A percentile compares a stretch with the other conserved stretches of the same genome.
Conservation (phyloP, 1,140 invertebrate species). For the Latrodectus geometricus region DNA sequence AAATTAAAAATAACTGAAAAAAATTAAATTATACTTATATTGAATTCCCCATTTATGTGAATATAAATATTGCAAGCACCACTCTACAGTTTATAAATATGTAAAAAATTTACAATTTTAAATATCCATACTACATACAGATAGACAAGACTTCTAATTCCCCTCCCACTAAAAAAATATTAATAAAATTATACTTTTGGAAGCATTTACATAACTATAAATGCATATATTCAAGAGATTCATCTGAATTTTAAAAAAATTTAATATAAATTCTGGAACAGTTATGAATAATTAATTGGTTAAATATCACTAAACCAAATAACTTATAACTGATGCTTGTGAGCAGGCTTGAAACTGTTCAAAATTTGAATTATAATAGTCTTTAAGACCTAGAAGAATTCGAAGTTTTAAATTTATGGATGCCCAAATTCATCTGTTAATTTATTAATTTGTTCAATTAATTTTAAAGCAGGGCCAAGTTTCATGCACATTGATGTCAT, state of each 20-base stretch:
- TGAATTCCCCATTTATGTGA: too few species aligned
- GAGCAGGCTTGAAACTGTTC: too few species aligned
- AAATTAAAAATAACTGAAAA: background rate
- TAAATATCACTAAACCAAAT: background rate
- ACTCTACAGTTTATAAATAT: background rate
- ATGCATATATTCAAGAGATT: background rate
- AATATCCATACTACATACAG: background rate
- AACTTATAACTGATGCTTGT: too few species aligned
- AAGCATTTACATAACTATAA: background rate
- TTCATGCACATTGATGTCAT: slow-evolving; percentile 96
- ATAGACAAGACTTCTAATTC: background rate
- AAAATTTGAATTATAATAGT: background rate
- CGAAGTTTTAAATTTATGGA: background rate
- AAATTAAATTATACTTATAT: too few species aligned
- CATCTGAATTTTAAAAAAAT: background rate
- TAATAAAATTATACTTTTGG: background rate
- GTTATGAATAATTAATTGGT: background rate
- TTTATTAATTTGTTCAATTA: slow-evolving; percentile 31
- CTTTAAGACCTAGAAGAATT: background rate
- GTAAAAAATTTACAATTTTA: background rate
- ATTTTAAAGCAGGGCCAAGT: slow-evolving; percentile 91
- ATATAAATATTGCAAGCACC: too few species aligned
- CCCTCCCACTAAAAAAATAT: background rate
- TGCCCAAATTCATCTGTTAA: slow-evolving; percentile 24
- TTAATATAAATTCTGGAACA: background rate